Base-by-base conservation (phyloP, 1,140 invertebrate species). In the Oedothorax gibbosus region DNA sequence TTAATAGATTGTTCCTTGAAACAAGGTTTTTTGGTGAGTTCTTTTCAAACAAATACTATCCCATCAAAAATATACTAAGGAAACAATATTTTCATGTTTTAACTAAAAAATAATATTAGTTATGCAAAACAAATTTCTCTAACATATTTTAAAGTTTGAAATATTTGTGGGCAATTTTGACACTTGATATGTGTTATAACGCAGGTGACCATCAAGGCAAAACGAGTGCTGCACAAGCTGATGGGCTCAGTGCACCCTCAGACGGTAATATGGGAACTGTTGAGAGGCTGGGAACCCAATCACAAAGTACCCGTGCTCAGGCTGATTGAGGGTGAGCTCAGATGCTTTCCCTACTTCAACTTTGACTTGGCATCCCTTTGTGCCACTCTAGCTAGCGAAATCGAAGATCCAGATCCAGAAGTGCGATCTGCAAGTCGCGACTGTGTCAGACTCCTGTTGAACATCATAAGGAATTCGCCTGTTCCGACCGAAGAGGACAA, bases 201-300 rank as follows among this genome's bases (percentile, higher is more conserved):
- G 35, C 35, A 35, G 35, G 35, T 35, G 35, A 35, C 21, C 14
- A 21, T 21, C 0, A 76, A 57, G 18, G n/a, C 62, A 20, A 64
- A 76, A 0, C 66, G 49, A 18, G 9, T 76, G 11, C 53, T 84
- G 0, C n/a, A 54, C 9, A 75, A 57, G 14, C 53, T 84, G 7
- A 84, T 84, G 81, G 18, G 57, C 6, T 18, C 54, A 6, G 11
- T 84, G 6, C 81, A 84, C 51, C 81, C 81, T 11, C 75, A 75
- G 81, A 84, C 81, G 2, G 50, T 84, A 0, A 54, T 84, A 7
- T 76, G 57, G 71, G 81, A 68, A 57, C 9, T 84, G 15, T 49
- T 84, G 50, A 62, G 57, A 0, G 50, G 35, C 0, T 14, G 18
- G 20, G 53, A 68, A 10, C 1, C 49, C 12, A n/a, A 18, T 0